These are phyloP conservation scores for Paratrypauchen microcephalus DNA, from an alignment of 2,797 vertebrate genomes.

Conservation along the genomic window DNA sequence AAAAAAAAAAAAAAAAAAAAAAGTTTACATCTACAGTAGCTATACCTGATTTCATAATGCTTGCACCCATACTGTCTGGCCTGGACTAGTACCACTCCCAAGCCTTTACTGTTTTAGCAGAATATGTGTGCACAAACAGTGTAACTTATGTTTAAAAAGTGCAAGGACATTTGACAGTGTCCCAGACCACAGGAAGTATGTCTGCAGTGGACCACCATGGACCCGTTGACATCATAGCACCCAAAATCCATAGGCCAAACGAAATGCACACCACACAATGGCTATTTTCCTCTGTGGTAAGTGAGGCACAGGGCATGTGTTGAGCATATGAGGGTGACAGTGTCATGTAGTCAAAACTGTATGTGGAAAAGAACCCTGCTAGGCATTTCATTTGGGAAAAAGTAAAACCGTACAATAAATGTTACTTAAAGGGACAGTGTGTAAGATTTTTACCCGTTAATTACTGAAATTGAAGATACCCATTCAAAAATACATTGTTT, in stretches of 20 bases:
- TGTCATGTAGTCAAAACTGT: not conserved
- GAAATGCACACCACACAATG: conserved; percentile 18
- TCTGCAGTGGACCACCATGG: conserved; percentile 59
- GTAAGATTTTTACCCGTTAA: too few species aligned
- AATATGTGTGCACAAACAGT: not conserved
- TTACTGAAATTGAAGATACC: too few species aligned
- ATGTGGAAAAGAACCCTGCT: conserved; percentile 1
- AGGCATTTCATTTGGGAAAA: not conserved
- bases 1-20: too few species aligned
- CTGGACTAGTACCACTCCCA: not conserved
- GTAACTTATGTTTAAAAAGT: conserved; percentile 7
- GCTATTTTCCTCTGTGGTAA: conserved; percentile 51
- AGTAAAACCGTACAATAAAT: not conserved
- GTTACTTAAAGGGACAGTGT: too few species aligned
- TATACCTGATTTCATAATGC: conserved; percentile 4
- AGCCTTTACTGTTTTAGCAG: conserved; percentile 4
- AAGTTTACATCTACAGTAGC: not conserved
- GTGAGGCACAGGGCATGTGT: conserved; percentile 56
- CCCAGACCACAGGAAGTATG: conserved; percentile 53
- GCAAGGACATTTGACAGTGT: conserved; percentile 32
- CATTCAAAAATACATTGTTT: too few species aligned
- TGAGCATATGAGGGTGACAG: conserved; percentile 50
- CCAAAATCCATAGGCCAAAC: conserved; percentile 6
- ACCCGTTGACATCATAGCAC: conserved; percentile 57
- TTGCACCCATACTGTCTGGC: conserved; percentile 22